These are phyloP conservation scores for Maniola hyperantus DNA, from an alignment of 2,888 invertebrate species.

Conservation along the genomic window DNA sequence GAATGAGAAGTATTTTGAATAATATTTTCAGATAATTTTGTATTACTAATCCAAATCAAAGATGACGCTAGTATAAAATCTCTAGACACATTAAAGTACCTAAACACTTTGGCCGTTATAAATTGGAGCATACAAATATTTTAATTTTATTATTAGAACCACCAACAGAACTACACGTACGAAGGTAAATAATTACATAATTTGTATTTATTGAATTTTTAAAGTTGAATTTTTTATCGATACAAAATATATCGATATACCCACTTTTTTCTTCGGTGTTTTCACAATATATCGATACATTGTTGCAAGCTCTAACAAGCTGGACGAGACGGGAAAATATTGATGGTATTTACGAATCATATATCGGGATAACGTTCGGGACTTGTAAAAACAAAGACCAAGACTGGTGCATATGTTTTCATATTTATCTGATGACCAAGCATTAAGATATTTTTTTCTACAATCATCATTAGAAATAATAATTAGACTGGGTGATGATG, in stretches of 20 bases:
- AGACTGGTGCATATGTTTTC: slow-evolving; percentile 5
- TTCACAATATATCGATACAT: slow-evolving; percentile 1
- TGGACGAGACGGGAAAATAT: slow-evolving; percentile 16
- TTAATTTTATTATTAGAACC: not conserved
- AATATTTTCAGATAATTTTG: too few relatives aligned
- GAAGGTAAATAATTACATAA: too few relatives aligned
- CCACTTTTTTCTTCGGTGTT: not conserved
- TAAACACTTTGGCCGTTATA: not conserved
- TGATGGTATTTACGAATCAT: slow-evolving; percentile 37
- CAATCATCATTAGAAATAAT: not conserved
- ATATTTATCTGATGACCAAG: not conserved
- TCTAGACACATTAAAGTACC: not conserved
- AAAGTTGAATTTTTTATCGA: not conserved
- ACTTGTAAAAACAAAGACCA: slow-evolving; percentile 24
- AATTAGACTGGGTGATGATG: too few relatives aligned
- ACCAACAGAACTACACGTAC: too few relatives aligned
- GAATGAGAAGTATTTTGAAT: too few relatives aligned
- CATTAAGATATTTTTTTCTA: not conserved
- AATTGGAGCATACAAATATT: not conserved
- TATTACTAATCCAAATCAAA: too few relatives aligned
- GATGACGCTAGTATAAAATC: too few relatives aligned
- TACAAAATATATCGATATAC: not conserved
- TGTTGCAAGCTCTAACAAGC: slow-evolving; percentile 1
- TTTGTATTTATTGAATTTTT: too few relatives aligned
- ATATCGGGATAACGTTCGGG: slow-evolving; percentile 23